Evolutionary conservation across 2,113 vertebrate genomes (phyloP).

Genomic region (Microcebus griseorufus): DNA sequence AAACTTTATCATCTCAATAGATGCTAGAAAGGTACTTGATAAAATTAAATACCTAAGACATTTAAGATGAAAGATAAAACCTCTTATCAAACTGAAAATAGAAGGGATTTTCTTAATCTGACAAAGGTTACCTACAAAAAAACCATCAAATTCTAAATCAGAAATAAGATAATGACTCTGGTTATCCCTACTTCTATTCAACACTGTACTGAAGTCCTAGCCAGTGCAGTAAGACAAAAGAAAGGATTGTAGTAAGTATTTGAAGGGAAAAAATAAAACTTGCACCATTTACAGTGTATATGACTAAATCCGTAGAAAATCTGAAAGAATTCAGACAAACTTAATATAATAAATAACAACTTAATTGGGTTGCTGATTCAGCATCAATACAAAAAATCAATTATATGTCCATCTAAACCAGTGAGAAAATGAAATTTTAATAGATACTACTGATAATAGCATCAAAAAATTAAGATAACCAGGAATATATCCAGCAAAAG

Average conservation of each 20-base stretch:
- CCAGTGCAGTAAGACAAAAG: background rate
- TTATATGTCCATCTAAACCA: background rate
- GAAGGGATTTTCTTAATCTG: conserved; percentile 9
- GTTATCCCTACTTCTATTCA: too few relatives aligned
- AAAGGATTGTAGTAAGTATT: background rate
- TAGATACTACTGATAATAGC: background rate
- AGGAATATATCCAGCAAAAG: background rate
- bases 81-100: background rate
- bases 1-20: background rate
- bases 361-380: conserved; percentile 1
- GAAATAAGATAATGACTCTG: background rate
- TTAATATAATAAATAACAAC: background rate
- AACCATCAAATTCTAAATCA: background rate
- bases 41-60: conserved; percentile 5
- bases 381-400: background rate
- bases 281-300: background rate
- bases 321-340: background rate
- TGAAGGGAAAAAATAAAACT: background rate
- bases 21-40: background rate
- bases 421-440: conserved; percentile 31
- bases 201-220: background rate
- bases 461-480: conserved; percentile 31
- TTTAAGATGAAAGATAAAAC: background rate
- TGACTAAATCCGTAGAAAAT: background rate
- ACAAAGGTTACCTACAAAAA: background rate